Evolutionary conservation across 2,113 vertebrate species (phyloP).

Genomic region (Lamprologus speciosus): DNA sequence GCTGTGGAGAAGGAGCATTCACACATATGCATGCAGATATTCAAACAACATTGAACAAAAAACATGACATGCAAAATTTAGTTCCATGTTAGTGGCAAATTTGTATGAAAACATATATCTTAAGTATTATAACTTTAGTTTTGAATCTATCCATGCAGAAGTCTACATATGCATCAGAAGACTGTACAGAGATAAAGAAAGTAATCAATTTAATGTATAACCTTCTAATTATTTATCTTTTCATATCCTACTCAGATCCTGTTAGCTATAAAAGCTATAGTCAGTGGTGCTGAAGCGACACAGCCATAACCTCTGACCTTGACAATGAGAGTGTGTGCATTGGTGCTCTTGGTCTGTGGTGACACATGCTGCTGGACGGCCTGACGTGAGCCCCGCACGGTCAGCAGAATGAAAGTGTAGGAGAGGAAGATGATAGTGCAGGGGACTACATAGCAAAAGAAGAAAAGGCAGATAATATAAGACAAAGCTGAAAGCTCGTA

Average conservation of each 20-base stretch:
- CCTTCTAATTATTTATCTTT: background rate
- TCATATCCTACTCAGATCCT: background rate
- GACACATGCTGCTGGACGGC: slow-evolving; percentile 74
- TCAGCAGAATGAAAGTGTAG: slow-evolving; percentile 77
- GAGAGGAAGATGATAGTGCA: slow-evolving; percentile 77
- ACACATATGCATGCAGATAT: background rate
- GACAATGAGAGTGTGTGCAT: slow-evolving; percentile 67
- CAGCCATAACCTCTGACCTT: slow-evolving; percentile 65
- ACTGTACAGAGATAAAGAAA: background rate
- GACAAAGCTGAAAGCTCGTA: slow-evolving; percentile 57
- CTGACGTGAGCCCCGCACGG: slow-evolving; percentile 68
- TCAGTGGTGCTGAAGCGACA: background rate
- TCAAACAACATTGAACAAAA: background rate
- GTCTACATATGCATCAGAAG: background rate
- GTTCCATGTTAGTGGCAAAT: background rate
- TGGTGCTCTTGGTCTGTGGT: slow-evolving; percentile 57
- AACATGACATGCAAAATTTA: background rate
- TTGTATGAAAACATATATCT: background rate
- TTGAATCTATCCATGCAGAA: background rate
- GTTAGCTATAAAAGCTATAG: background rate
- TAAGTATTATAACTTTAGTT: background rate
- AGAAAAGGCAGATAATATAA: slow-evolving; percentile 77
- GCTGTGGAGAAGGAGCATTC: slow-evolving; percentile 46
- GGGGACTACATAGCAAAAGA: slow-evolving; percentile 81
- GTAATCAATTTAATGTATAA: slow-evolving; percentile 41